Percentiles rank a stretch among this genome's conserved stretches.
phyloP scores from a whole-genome alignment of 2,797 vertebrate genomes.

The Lepilemur ruficaudatus region DNA sequence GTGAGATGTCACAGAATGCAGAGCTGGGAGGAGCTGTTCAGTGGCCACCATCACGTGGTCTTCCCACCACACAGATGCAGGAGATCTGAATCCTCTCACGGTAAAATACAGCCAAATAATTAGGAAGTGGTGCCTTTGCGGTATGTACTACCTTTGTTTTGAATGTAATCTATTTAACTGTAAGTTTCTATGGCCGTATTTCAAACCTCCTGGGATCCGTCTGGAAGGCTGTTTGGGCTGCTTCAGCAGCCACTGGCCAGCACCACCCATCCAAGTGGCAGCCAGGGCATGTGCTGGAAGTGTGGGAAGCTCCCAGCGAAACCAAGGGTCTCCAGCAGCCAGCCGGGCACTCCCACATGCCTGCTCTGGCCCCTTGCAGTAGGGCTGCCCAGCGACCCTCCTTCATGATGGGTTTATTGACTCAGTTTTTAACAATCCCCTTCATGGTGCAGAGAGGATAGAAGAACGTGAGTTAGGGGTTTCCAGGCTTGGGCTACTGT shows the following conservation, averaged over 20 bases:
- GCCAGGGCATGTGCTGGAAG: no score
- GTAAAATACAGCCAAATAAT: accelerated
- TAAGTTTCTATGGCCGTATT: not conserved
- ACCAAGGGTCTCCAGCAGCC: not conserved
- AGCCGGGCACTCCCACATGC: no score
- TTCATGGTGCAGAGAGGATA: accelerated
- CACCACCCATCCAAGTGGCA: not conserved
- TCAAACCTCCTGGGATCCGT: not conserved
- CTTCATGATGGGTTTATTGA: accelerated
- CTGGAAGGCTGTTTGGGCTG: accelerated
- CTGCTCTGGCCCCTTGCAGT: not conserved
- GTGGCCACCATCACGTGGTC: accelerated
- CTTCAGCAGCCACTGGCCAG: not conserved
- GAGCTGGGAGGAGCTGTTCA: accelerated
- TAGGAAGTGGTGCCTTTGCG: no score
- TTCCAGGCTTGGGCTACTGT: not conserved
- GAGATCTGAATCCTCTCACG: no score
- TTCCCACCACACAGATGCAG: accelerated
- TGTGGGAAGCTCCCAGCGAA: not conserved
- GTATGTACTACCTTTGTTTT: not conserved
- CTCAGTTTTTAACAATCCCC: not conserved
- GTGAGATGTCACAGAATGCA: accelerated
- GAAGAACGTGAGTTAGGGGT: accelerated
- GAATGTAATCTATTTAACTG: no score
- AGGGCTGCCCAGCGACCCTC: not conserved